Base-by-base conservation (phyloP, 2,888 invertebrate genomes). In the Cartodere bifasciata region DNA sequence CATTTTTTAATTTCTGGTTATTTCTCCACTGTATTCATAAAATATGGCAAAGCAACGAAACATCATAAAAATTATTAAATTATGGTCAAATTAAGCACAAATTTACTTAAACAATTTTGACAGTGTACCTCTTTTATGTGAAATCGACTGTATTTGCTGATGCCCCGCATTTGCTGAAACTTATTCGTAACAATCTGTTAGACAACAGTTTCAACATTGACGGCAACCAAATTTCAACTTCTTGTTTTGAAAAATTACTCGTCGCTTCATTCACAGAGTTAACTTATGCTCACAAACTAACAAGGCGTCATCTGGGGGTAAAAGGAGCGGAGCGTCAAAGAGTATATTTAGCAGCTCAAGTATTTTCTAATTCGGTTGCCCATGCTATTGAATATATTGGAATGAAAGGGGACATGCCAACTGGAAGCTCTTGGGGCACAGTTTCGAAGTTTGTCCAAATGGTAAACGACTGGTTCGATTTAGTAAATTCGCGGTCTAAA, bases 391-490 rank as follows among this genome's bases (percentile, higher is more conserved):
- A 28, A 11, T 41, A 32, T 22, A 39, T 29, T 34, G 43, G 39
- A 13, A 9, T 32, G 26, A 32, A 30, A 7, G 35, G 29, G 13
- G 17, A 37, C 7, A 39, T 39, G 25, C 29, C 38, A 5, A 17
- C 26, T 15, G 17, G 32, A 16, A 5, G 7, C 2, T 32, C 22
- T 22, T 36, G 34, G 33, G 15, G 35, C 21, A 29, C 29, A 22
- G 26, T 31, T 6, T 16, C 32, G n/a, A 22, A 35, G 11, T 27
- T 41, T 7, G 15, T 37, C 9, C 33, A 35, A 36, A 26, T n/a
- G n/a, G n/a, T n/a, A n/a, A 45, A 45, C 29, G 35, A 43, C 17
- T 45, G 42, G 44, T 45, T 47, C 34, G 45, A 45, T 36, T 7
- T 46, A 15, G 32, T 40, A n/a, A 46, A 46, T 31, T 26, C 36